Conservation (phyloP, 2,113 vertebrate genomes). For the Gopherus evgoodei region DNA sequence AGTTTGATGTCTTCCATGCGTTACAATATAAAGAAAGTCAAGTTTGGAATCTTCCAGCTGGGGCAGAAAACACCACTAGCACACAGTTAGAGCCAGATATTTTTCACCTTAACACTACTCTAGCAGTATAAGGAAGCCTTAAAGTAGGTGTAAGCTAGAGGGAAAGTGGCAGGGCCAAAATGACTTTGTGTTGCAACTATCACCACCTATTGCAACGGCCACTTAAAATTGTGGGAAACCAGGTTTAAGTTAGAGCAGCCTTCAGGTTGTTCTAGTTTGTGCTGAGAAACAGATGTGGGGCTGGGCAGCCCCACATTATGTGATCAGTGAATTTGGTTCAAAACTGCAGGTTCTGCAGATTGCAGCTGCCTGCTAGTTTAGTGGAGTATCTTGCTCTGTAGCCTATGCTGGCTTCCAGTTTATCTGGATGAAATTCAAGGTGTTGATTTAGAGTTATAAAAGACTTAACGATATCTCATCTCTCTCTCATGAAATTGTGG, state of each 20-base stretch:
- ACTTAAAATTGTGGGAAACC: neutral
- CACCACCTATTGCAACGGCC: neutral
- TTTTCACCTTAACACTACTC: neutral
- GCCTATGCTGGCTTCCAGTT: neutral
- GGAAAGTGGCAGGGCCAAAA: neutral
- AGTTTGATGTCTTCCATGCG: neutral
- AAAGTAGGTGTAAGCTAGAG: neutral
- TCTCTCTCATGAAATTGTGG: neutral
- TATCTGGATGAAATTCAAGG: neutral
- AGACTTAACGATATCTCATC: neutral
- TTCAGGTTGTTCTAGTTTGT: neutral
- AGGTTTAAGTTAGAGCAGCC: neutral
- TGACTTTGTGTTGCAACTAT: neutral
- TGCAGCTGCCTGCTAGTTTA: neutral
- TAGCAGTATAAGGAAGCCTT: neutral
- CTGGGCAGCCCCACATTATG: neutral
- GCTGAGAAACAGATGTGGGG: neutral
- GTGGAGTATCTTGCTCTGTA: neutral
- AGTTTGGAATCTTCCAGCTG: neutral
- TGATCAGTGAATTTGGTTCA: neutral
- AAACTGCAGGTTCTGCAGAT: neutral
- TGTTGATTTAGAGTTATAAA: neutral
- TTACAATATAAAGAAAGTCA: neutral
- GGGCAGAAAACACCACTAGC: neutral
- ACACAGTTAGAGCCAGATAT: neutral